Base-by-base conservation (phyloP, 2,888 invertebrate species). In the Microchrysa polita region DNA sequence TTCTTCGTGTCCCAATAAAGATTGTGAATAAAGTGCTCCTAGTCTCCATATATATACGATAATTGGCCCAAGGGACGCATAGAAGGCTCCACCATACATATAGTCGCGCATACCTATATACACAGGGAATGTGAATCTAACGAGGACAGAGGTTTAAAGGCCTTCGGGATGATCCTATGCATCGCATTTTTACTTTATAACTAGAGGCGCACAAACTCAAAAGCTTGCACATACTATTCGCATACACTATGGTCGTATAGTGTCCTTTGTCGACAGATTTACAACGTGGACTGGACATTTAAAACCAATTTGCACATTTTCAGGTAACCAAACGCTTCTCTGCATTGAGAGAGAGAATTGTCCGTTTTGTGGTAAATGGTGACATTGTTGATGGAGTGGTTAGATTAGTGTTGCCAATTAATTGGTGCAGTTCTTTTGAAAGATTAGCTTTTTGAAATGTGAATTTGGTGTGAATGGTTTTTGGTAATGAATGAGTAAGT, bases 291-390 rank as follows among this genome's bases (percentile, higher is more conserved):
- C 40, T 20, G 57, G 42, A 69, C 69, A 57, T 69, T 69, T 40
- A 34, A 40, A 40, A 40, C 60, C 67, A 73, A 73, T 73, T 73
- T 67, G 53, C 67, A 67, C 67, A 57, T 60, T 73, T 40, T 48
- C 60, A 59, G 73, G 73, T 67, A 73, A 67, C 73, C 5, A 63
- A 60, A 22, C 48, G n/a, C n/a, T n/a, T 48, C 16, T 48, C 14
- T 34, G 27, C n/a, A n/a, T n/a, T 42, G 42, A 9, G 42, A 42
- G 10, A 48, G 48, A n/a, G 48, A 48, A 48, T 12, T 12, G 2
- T n/a, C 48, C 12, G 48, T 48, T n/a, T 48, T 48, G 16, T 48
- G 12, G 48, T 12, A 10, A 48, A 34, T 34, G 48, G 48, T 48
- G 12, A n/a, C 48, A 48, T 48, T 48, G 48, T 10, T 2, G 27